Evolutionary conservation across 2,113 vertebrate genomes (phyloP), one percentile per base, ranked within the genome.

Genomic region (Argyrosomus japonicus): DNA sequence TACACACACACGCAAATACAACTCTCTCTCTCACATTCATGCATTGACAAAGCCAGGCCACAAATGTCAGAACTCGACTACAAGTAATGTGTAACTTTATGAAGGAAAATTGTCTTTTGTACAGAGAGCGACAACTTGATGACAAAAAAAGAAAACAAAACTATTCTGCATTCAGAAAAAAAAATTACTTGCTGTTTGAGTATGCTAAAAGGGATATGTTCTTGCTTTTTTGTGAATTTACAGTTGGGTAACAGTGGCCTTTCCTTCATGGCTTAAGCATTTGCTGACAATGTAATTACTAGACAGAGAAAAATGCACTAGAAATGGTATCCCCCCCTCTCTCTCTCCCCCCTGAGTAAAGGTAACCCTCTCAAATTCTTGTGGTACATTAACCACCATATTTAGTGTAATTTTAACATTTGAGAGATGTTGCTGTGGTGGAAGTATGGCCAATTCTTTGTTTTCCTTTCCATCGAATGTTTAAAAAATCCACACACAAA

Each of bases 181-280:
- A 70, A 27, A 40, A 6, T 32, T 91, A 87, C 85, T 93, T 96
- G 95, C 95, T 96, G 94, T 96, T 94, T 91, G 95, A 96, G 94
- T 94, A 89, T 96, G 95, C 95, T 96, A 96, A 97, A 97, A 97
- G 96, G 96, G 96, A 97, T 97, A 95, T 94, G 95, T 96, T 96
- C 95, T 96, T 96, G 96, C 95, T 97, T 96, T 95, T 96, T 96
- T 96, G 96, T 97, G 96, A 95, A 95, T 97, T 96, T 94, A 93
- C 95, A 95, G 94, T 95, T 96, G 95, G 95, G 94, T 96, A 95
- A 96, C 95, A 88, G 95, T 96, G 95, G 95, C 95, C 96, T 95
- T 95, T 93, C 89, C 91, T 92, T 94, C 89, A 89, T 80, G 85
- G 93, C 93, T 95, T 92, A 94, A 95, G 94, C 93, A 94, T 92